A percentile compares a stretch with the other conserved stretches of the same genome.
phyloP scores from a whole-genome alignment of 1,140 invertebrate species.

The Aplysia californica region DNA sequence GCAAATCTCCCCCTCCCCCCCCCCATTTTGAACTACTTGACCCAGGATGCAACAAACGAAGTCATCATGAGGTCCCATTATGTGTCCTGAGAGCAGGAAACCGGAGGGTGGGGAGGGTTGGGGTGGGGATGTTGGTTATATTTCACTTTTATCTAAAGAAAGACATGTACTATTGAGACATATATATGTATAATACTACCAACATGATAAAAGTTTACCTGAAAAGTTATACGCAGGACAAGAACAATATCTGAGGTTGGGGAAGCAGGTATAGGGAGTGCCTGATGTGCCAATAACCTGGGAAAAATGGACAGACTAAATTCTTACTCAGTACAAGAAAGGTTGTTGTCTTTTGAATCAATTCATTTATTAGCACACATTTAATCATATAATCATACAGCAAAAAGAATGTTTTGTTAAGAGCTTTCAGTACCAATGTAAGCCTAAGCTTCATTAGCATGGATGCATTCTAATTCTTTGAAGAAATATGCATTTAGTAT shows the following conservation, averaged over 20 bases:
- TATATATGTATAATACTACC: not conserved
- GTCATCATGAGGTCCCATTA: not conserved
- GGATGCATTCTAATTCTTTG: no score
- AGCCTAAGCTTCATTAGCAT: no score
- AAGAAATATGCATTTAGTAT: no score
- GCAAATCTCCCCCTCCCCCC: no score
- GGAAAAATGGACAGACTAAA: not conserved
- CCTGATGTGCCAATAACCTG: constrained; percentile 61
- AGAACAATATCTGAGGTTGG: constrained; percentile 50
- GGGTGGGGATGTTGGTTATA: not conserved
- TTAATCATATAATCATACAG: no score
- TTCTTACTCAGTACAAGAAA: no score
- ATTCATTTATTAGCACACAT: no score
- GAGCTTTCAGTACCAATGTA: no score
- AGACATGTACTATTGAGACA: no score
- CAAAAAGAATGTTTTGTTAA: no score
- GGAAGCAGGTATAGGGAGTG: constrained; percentile 57
- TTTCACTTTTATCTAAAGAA: not conserved
- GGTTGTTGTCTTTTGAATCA: no score
- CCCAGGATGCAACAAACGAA: not conserved
- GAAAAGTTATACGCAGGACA: constrained; percentile 60
- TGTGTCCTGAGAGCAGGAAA: not conserved
- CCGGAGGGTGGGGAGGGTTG: not conserved
- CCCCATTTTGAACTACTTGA: no score
- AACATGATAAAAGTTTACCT: constrained; percentile 33